Percentiles rank a stretch among this genome's conserved stretches.
Conservation (phyloP, 2,888 invertebrate species). For the Agrotis clavis region DNA sequence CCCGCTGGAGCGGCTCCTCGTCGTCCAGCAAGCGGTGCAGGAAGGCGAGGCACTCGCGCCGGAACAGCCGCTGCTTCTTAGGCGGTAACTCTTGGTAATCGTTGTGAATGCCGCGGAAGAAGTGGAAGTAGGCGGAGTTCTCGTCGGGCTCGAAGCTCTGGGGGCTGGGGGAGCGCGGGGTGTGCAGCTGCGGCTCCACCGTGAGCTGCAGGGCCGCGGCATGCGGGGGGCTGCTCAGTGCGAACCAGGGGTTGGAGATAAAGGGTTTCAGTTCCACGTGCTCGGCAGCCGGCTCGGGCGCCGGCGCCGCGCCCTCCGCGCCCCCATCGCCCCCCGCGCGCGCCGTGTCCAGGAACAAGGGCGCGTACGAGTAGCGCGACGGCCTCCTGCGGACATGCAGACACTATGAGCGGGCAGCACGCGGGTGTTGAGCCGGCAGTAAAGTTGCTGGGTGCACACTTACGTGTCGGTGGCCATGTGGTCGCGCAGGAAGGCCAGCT, state of each 20-base stretch:
- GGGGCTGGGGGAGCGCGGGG: slow-evolving; percentile 75
- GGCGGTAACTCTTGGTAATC: slow-evolving; percentile 82
- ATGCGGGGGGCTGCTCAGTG: slow-evolving; percentile 51
- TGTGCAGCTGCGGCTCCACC: slow-evolving; percentile 68
- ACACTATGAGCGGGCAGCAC: neutral
- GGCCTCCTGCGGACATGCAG: slow-evolving; percentile 69
- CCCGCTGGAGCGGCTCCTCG: slow-evolving; percentile 70
- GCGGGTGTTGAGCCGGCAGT: no score
- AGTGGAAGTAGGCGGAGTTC: slow-evolving; percentile 84
- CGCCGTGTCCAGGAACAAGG: slow-evolving; percentile 68
- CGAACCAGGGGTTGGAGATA: slow-evolving; percentile 66
- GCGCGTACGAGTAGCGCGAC: slow-evolving; percentile 73
- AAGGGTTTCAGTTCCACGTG: slow-evolving; percentile 65
- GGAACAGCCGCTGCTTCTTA: slow-evolving; percentile 79
- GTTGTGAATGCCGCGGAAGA: slow-evolving; percentile 84
- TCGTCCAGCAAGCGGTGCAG: slow-evolving; percentile 84
- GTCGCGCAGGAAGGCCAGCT: slow-evolving; percentile 85
- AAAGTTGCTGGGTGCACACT: neutral
- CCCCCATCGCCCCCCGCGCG: neutral
- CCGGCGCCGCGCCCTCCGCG: slow-evolving; percentile 53
- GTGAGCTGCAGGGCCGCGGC: slow-evolving; percentile 62
- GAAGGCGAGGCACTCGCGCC: slow-evolving; percentile 79
- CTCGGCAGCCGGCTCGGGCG: slow-evolving; percentile 44
- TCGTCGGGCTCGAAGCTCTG: slow-evolving; percentile 80
- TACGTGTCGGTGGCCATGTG: slow-evolving; percentile 89